A percentile compares a stretch with the other conserved stretches of the same genome.
Conservation (phyloP, 2,113 vertebrate species). For the Amphilophus citrinellus region DNA sequence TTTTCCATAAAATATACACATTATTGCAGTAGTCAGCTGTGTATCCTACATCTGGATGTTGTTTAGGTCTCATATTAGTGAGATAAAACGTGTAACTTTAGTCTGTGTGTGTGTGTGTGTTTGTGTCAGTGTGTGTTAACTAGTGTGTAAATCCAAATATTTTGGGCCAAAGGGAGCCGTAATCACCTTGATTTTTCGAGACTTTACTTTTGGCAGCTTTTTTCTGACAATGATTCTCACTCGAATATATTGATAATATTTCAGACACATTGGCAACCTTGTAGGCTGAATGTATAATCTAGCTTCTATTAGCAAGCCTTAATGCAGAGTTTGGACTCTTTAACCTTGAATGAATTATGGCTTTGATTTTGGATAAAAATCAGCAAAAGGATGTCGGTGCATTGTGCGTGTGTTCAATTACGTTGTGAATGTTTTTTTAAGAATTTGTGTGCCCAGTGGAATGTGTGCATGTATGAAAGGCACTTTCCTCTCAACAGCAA, state of each 20-base stretch:
- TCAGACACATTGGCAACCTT: conserved; percentile 32
- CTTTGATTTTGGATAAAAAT: conserved; percentile 24
- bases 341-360: conserved; percentile 31
- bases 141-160: conserved; percentile 30
- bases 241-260: conserved; percentile 34
- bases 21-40: conserved; percentile 1
- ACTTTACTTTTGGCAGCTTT: conserved; percentile 22
- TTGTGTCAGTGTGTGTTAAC: neutral
- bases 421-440: conserved; percentile 3
- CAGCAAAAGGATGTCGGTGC: conserved; percentile 19
- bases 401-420: conserved; percentile 29
- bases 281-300: conserved; percentile 44
- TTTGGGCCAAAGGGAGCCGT: conserved; percentile 6
- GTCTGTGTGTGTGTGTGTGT: neutral
- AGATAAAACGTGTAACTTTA: neutral
- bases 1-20: neutral
- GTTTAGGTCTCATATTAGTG: conserved; percentile 1
- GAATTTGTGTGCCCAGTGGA: conserved; percentile 30
- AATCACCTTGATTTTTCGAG: conserved; percentile 34
- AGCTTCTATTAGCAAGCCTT: conserved; percentile 2
- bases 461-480: neutral
- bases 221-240: conserved; percentile 20
- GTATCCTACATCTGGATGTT: conserved; percentile 23
- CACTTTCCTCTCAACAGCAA: neutral
- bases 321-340: conserved; percentile 31